Conservation (phyloP, 2,888 invertebrate species). For the Opisthograptis luteolata region DNA sequence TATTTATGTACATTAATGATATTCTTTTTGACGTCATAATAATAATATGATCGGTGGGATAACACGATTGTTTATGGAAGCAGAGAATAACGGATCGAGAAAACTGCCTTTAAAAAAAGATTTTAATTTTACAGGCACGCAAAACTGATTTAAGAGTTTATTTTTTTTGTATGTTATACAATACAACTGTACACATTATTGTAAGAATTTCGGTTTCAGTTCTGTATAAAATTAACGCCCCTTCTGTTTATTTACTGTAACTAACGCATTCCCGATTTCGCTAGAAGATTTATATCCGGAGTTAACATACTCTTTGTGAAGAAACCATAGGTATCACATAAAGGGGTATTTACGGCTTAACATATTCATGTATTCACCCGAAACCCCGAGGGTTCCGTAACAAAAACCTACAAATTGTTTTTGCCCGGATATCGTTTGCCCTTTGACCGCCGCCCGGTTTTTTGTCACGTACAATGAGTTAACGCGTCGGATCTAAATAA, state of each 20-base stretch:
- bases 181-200: no score
- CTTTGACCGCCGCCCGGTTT: conserved; percentile 52
- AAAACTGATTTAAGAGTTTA: no score
- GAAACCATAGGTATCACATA: conserved; percentile 44
- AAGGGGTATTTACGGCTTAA: conserved; percentile 49
- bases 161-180: no score
- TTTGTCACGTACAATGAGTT: conserved; percentile 42
- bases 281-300: conserved; percentile 29
- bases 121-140: no score
- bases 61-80: no score
- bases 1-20: no score
- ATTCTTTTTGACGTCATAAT: no score
- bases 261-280: conserved; percentile 22
- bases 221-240: not conserved
- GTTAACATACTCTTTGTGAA: conserved; percentile 32
- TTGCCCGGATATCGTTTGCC: conserved; percentile 55
- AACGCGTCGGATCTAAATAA: conserved; percentile 37
- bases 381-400: conserved; percentile 49
- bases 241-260: conserved; percentile 4
- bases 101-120: no score
- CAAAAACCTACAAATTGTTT: conserved; percentile 73
- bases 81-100: no score
- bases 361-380: conserved; percentile 62
- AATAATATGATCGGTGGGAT: no score
- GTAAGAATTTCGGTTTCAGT: no score